phyloP scores from a whole-genome alignment of 2,888 invertebrate genomes.

The Pachymerium ferrugineum region DNA sequence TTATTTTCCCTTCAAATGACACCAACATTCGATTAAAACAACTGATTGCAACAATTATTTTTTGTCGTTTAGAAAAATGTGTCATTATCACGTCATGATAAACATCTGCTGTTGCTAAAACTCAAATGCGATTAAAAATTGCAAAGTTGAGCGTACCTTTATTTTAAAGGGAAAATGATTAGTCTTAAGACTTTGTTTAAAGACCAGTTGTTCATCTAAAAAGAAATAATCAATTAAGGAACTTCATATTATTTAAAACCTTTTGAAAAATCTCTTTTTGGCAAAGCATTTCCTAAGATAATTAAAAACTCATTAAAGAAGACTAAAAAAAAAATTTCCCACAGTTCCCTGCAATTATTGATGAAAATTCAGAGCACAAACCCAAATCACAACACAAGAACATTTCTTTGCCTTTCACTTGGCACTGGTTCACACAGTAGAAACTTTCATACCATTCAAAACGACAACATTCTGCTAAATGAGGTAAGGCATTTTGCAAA shows the following conservation, averaged over 20 bases:
- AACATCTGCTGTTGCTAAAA: background rate
- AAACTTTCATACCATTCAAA: background rate
- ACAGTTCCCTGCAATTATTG: background rate
- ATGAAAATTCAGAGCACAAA: background rate
- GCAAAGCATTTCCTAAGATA: no score
- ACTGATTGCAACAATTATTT: background rate
- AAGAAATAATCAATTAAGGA: no score
- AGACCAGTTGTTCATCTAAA: no score
- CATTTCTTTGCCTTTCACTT: constrained; percentile 6
- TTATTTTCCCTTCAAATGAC: no score
- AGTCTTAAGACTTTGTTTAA: no score
- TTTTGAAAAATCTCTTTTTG: no score
- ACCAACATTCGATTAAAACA: background rate
- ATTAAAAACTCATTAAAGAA: background rate
- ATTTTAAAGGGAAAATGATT: no score
- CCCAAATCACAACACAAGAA: background rate
- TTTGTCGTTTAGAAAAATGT: background rate
- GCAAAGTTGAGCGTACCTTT: no score
- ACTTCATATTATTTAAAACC: no score
- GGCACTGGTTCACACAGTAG: background rate
- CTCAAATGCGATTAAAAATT: background rate
- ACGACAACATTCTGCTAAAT: constrained; percentile 19
- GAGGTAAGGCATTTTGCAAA: constrained; percentile 1
- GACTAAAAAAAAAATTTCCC: background rate
- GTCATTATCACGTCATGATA: background rate